Base-by-base conservation (phyloP, 1,140 invertebrate genomes). In the Tribolium madens region DNA sequence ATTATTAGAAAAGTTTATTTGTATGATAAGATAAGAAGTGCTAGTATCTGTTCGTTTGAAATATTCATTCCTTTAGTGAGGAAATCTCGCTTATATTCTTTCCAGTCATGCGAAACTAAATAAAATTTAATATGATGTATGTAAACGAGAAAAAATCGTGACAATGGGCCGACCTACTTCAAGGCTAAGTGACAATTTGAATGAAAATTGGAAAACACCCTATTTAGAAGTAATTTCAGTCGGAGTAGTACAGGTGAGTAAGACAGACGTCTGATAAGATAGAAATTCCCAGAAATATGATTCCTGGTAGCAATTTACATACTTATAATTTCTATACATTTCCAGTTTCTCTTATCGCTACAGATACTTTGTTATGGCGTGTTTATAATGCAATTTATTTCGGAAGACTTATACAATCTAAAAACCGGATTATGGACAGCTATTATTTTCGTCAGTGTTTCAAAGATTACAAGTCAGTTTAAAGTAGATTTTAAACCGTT, bases 271-370 rank as follows among this genome's bases (percentile, higher is more conserved):
- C 2, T 57, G 21, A 31, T 21, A 64, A 31, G 21, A 26, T 26
- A 26, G 21, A 3, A 2, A 5, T 26, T 26, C 21, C 21, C 21
- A 42, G 57, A 26, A 26, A 64, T 64, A 64, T 31, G 12, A 7
- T 21, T 57, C 17, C 9, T 21, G 18, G 1, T 3, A 57, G 4
- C 17, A 17, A 18, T 57, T 57, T 6, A 21, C 1, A 9, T 31
- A 12, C 4, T 12, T n/a, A 14, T 4, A 14, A 7, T 70, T 9
- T 17, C 3, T 70, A 18, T 9, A 26, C 48, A 33, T 75, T 78
- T 78, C 57, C 50, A 81, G 81, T 80, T 81, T 75, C 74, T 81
- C 10, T n/a, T 80, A 2, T 76, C 81, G 3, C 79, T 79, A 5
- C 6, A 78, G 31, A 50, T 79, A 4, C 64, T 78, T 17, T 81